Percentiles rank a stretch among this genome's conserved stretches.
Evolutionary conservation across 53 echinoderm and acorn worm genomes (phyloP).

Genomic region (Antedon mediterranea): DNA sequence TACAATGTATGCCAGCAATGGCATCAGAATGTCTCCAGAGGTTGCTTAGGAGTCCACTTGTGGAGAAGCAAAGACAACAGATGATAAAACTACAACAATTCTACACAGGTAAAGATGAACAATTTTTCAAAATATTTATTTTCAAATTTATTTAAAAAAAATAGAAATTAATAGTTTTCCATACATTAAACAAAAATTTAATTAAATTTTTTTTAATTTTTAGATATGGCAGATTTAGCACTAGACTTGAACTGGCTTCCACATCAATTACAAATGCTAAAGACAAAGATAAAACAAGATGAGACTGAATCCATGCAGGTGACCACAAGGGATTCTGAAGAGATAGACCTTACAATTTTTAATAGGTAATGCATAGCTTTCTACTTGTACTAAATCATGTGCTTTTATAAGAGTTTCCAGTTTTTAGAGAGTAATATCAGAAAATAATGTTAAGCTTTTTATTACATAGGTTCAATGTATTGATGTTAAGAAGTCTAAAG

Average conservation of each 20-base stretch:
- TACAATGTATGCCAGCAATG: constrained; percentile 19
- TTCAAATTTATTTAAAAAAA: no score
- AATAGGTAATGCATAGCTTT: background rate
- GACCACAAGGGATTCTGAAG: background rate
- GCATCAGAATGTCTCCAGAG: constrained; percentile 10
- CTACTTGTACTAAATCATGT: no score
- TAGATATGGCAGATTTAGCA: background rate
- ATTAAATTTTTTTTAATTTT: no score
- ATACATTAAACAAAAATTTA: no score
- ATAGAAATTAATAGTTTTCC: no score
- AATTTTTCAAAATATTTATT: no score
- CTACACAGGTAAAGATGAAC: background rate
- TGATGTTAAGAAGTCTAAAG: constrained; percentile 21
- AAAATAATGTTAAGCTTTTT: background rate
- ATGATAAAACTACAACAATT: background rate
- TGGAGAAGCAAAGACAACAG: background rate
- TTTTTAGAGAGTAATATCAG: no score
- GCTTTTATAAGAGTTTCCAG: no score
- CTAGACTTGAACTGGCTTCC: background rate
- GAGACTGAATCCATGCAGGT: no score
- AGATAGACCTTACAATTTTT: background rate
- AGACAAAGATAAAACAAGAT: background rate
- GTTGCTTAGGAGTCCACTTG: background rate
- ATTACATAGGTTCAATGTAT: constrained; percentile 25
- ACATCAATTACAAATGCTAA: background rate